These are phyloP conservation scores for Armadillidium nasatum DNA, from an alignment of 1,140 invertebrate species.

Conservation along the genomic window DNA sequence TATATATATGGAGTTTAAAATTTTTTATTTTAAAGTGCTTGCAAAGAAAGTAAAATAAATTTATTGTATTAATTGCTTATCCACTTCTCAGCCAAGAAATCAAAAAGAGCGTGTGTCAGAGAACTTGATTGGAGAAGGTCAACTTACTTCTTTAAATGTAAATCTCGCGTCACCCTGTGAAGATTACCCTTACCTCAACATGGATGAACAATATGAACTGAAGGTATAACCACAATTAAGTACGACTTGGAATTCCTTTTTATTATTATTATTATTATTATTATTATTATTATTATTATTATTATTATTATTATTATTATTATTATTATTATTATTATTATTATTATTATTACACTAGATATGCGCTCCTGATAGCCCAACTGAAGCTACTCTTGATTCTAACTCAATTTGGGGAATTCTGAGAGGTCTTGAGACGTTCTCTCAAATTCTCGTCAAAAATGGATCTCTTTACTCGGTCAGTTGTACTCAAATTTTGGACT, in stretches of 20 bases:
- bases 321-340: constrained; percentile 12
- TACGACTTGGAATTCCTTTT: no score
- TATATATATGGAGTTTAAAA: no score
- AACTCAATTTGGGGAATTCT: constrained; percentile 50
- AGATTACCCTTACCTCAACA: constrained; percentile 58
- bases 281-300: not conserved
- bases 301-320: constrained; percentile 9
- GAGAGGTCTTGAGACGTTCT: constrained; percentile 51
- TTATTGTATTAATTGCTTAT: no score
- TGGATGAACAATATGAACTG: constrained; percentile 66
- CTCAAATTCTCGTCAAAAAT: constrained; percentile 50
- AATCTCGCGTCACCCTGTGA: constrained; percentile 55
- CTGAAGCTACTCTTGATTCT: constrained; percentile 31
- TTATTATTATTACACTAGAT: constrained; percentile 26
- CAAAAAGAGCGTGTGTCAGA: not conserved
- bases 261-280: not conserved
- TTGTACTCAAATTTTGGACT: constrained; percentile 61
- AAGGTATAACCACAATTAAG: constrained; percentile 17
- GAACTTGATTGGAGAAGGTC: not conserved
- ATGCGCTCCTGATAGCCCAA: constrained; percentile 36
- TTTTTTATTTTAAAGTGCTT: no score
- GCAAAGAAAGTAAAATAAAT: no score
- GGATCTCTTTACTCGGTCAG: constrained; percentile 45
- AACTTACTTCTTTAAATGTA: constrained; percentile 46
- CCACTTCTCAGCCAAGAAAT: no score